Evolutionary conservation across 2,888 invertebrate species (phyloP).

Genomic region (Drosophila anomalata): DNA sequence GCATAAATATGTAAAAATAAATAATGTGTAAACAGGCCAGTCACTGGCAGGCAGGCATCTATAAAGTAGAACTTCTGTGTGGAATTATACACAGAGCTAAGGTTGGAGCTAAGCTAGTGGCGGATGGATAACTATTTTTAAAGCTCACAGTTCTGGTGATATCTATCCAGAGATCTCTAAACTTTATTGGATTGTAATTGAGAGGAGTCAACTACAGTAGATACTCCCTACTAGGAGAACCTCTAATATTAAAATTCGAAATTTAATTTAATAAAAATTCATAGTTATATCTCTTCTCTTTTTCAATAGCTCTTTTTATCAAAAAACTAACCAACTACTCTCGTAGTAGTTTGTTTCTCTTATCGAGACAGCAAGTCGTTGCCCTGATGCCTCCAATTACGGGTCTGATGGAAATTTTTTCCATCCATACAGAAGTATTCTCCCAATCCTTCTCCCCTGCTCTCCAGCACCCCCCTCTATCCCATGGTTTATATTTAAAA

Average conservation of each 20-base stretch:
- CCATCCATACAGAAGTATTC: not conserved
- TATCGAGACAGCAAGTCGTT: not conserved
- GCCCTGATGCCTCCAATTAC: not conserved
- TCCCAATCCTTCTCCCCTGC: not conserved
- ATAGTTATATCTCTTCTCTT: too few species aligned
- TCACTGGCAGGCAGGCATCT: conserved; percentile 19
- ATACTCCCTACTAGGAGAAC: not conserved
- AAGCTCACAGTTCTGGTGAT: conserved; percentile 14
- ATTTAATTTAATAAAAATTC: too few species aligned
- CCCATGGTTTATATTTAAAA: conserved; percentile 68
- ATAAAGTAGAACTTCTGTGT: conserved; percentile 41
- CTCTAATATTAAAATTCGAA: too few species aligned
- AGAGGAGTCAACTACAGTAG: conserved; percentile 17
- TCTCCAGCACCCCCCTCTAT: not conserved
- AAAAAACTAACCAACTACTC: not conserved
- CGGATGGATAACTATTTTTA: conserved; percentile 17
- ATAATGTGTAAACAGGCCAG: conserved; percentile 36
- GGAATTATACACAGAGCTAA: conserved; percentile 12
- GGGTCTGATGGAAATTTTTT: not conserved
- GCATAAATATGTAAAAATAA: conserved; percentile 65
- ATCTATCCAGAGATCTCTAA: conserved; percentile 11
- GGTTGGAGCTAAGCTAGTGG: conserved; percentile 9
- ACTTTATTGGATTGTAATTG: conserved; percentile 10
- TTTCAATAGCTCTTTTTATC: not conserved
- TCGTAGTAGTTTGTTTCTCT: not conserved